phyloP scores from a whole-genome alignment of 2,797 vertebrate genomes.

The Rhynchonycteris naso region DNA sequence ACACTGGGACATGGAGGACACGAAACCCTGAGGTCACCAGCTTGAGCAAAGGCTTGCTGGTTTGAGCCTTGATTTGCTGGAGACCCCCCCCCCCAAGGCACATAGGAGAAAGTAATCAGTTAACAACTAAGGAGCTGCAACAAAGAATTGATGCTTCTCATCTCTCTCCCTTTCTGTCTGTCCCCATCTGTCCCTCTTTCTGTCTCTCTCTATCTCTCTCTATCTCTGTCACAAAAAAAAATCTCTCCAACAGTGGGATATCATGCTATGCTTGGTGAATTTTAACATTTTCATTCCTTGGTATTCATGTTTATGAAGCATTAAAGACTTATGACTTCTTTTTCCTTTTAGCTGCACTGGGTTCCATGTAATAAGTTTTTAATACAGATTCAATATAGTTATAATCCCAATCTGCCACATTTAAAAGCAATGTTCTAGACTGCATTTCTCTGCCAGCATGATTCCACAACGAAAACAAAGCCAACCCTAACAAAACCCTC shows the following conservation, averaged over 20 bases:
- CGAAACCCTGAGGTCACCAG: no score
- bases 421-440: slow-evolving; percentile 49
- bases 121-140: no score
- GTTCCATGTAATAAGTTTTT: slow-evolving; percentile 52
- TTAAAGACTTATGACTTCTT: neutral
- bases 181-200: no score
- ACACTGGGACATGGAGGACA: no score
- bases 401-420: neutral
- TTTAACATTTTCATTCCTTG: slow-evolving; percentile 45
- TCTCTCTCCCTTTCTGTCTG: no score
- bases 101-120: no score
- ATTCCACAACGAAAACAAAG: slow-evolving; percentile 68
- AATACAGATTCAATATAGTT: slow-evolving; percentile 55
- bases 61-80: no score
- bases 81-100: no score
- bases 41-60: no score
- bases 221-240: no score
- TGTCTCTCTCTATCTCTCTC: no score
- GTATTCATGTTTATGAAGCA: slow-evolving; percentile 25
- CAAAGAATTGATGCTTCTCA: no score
- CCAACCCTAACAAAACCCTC: slow-evolving; percentile 37
- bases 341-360: slow-evolving; percentile 42
- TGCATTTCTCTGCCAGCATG: slow-evolving; percentile 43
- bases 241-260: neutral
- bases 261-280: neutral